phyloP scores from a whole-genome alignment of 2,888 invertebrate genomes.

The Nudaria mundana region DNA sequence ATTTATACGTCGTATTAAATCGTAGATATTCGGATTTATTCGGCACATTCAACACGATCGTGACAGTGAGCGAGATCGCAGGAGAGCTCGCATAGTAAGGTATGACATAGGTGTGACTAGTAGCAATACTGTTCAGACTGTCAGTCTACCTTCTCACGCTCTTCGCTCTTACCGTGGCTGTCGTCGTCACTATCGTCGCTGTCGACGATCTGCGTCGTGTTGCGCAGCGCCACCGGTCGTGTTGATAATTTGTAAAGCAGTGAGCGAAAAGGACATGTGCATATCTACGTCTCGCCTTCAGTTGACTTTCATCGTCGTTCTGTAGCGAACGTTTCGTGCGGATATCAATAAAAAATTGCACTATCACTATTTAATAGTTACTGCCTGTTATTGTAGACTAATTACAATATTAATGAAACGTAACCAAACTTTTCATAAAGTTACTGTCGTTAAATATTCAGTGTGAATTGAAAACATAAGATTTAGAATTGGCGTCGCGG shows the following conservation, averaged over 20 bases:
- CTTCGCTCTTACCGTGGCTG: slow-evolving; percentile 40
- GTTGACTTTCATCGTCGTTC: slow-evolving; percentile 81
- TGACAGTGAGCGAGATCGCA: slow-evolving; percentile 65
- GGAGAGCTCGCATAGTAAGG: slow-evolving; percentile 47
- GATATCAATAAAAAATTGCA: slow-evolving; percentile 75
- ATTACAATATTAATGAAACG: slow-evolving; percentile 38
- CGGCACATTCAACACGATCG: slow-evolving; percentile 56
- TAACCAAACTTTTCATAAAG: slow-evolving; percentile 26
- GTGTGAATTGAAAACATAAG: slow-evolving; percentile 41
- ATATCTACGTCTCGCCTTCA: slow-evolving; percentile 81
- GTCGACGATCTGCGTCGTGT: slow-evolving; percentile 40
- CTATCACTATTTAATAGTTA: slow-evolving; percentile 75
- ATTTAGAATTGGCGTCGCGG: slow-evolving; percentile 65
- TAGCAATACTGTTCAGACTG: slow-evolving; percentile 59
- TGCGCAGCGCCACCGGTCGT: slow-evolving; percentile 45
- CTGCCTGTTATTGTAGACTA: slow-evolving; percentile 50
- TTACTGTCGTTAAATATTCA: slow-evolving; percentile 31
- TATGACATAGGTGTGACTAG: slow-evolving; percentile 63
- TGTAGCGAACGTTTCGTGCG: slow-evolving; percentile 79
- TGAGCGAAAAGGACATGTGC: slow-evolving; percentile 78
- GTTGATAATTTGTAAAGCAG: slow-evolving; percentile 75
- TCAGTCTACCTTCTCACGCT: slow-evolving; percentile 49
- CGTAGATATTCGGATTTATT: slow-evolving; percentile 56
- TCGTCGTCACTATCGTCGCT: slow-evolving; percentile 39
- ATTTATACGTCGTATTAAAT: slow-evolving; percentile 53